A percentile compares a stretch with the other conserved stretches of the same genome.
Evolutionary conservation across 2,113 vertebrate genomes (phyloP).

Genomic region (Oncorhynchus clarkii): DNA sequence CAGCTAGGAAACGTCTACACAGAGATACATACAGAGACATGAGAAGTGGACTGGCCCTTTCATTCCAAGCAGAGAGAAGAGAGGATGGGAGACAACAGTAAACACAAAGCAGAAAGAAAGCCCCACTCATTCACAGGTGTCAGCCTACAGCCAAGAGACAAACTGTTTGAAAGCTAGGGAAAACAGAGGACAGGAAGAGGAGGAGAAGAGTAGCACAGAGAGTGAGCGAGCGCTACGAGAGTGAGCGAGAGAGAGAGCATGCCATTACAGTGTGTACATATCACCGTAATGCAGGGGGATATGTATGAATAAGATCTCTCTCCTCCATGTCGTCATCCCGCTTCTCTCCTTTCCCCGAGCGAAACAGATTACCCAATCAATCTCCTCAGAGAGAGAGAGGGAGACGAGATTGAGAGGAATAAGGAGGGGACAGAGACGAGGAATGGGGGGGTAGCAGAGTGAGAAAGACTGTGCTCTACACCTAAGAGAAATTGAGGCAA

Average conservation of each 20-base stretch:
- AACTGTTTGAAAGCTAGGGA: conserved; percentile 57
- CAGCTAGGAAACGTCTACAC: conserved; percentile 52
- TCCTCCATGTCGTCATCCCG: conserved; percentile 67
- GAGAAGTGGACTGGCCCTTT: conserved; percentile 55
- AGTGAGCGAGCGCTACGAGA: neutral
- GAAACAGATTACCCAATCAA: conserved; percentile 77
- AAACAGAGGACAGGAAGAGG: conserved; percentile 7
- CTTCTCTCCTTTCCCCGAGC: conserved; percentile 71
- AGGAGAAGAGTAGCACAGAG: neutral
- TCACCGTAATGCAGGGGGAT: neutral
- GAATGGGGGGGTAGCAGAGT: neutral
- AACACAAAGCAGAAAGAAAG: conserved; percentile 54
- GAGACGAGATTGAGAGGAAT: conserved; percentile 5
- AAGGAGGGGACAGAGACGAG: conserved; percentile 41
- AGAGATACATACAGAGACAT: conserved; percentile 41
- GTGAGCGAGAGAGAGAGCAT: neutral
- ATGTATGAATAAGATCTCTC: conserved; percentile 24
- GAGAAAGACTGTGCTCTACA: neutral
- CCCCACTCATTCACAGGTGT: conserved; percentile 41
- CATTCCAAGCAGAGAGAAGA: conserved; percentile 29
- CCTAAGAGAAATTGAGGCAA: conserved; percentile 18
- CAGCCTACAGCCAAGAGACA: conserved; percentile 61
- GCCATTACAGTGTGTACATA: neutral
- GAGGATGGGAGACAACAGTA: conserved; percentile 37
- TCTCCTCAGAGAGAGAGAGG: conserved; percentile 59